Base-by-base conservation (phyloP, 2,888 invertebrate species). In the Willowsia nigromaculata region DNA sequence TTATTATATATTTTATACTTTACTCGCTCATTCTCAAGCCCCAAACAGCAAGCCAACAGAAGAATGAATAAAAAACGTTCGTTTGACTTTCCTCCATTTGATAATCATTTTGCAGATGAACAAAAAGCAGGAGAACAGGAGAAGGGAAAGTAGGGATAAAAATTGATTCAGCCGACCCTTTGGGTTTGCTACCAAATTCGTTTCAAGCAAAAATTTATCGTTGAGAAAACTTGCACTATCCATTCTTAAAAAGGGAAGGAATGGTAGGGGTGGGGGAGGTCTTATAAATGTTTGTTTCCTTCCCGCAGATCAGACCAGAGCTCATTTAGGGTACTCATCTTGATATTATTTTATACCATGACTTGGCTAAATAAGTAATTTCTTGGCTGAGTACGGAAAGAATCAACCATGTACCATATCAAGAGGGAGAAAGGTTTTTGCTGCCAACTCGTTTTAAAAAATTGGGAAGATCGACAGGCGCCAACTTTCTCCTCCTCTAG, bases 381-480 rank as follows among this genome's bases (percentile, higher is more conserved):
- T 76, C 18, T 76, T 50, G 76, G 50, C 50, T 7, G 50, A 1
- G 50, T 37, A 27, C 6, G 27, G 76, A 50, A 50, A 30, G 37
- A 47, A 30, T 18, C 47, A 0, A 15, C 5, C 76, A 11, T 71
- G 43, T 43, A 11, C 50, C 47, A 11, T 40, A 40, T n/a, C 22
- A 68, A 40, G 33, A 25, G 33, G 22, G n/a, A 65, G 33, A 65
- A 68, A 11, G 40, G 22, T 68, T 68, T 40, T 68, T 68, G 68
- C 22, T 68, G 68, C 68, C 68, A 68, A 68, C 22, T 68, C 40
- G 47, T 76, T 40, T 50, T 30, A 76, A 76, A 76, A 76, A 76
- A 15, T n/a, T 47, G 22, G 65, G 68, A 56, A 50, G 53, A 85
- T 85, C 85, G 85, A 85, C 85, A 78, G 85, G 85, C 85, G 85